Evolutionary conservation across 2,797 vertebrate genomes (phyloP).

Genomic region (Acanthiza pusilla): DNA sequence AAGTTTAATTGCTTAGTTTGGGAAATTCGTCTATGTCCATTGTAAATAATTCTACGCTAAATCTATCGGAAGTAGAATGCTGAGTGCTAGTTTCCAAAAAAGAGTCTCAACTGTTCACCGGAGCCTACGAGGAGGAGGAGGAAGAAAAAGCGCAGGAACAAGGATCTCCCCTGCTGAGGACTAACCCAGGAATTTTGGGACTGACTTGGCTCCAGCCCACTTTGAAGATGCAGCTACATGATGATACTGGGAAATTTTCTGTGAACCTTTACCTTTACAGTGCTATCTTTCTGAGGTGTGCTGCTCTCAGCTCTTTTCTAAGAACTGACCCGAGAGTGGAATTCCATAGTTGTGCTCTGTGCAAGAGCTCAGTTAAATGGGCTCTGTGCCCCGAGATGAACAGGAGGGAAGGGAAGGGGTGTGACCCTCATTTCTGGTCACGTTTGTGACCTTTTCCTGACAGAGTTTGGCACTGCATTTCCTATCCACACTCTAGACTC

Average conservation of each 20-base stretch:
- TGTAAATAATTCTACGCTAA: conserved; percentile 25
- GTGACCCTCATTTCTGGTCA: not conserved
- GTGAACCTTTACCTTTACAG: not conserved
- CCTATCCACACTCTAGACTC: not conserved
- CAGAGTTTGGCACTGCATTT: not conserved
- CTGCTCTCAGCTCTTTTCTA: not conserved
- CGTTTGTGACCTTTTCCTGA: not conserved
- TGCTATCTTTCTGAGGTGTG: not conserved
- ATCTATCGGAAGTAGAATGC: conserved; percentile 42
- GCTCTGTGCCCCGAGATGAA: not conserved
- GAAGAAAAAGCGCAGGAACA: conserved; percentile 22
- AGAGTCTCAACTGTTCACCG: not conserved
- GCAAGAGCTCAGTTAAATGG: not conserved
- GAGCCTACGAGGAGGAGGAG: not conserved
- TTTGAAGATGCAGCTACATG: conserved; percentile 25
- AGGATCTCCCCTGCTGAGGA: not conserved
- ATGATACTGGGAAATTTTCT: not conserved
- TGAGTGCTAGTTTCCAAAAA: not conserved
- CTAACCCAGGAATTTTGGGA: conserved; percentile 5
- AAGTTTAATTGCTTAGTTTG: conserved; percentile 56
- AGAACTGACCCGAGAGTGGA: not conserved
- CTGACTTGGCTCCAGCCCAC: not conserved
- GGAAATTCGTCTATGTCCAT: conserved; percentile 20
- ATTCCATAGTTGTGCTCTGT: not conserved
- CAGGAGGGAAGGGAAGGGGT: not conserved